A percentile compares a stretch with the other conserved stretches of the same genome.
These are phyloP conservation scores for Fistularia tabacaria DNA, from an alignment of 2,797 vertebrate genomes.

Conservation along the genomic window DNA sequence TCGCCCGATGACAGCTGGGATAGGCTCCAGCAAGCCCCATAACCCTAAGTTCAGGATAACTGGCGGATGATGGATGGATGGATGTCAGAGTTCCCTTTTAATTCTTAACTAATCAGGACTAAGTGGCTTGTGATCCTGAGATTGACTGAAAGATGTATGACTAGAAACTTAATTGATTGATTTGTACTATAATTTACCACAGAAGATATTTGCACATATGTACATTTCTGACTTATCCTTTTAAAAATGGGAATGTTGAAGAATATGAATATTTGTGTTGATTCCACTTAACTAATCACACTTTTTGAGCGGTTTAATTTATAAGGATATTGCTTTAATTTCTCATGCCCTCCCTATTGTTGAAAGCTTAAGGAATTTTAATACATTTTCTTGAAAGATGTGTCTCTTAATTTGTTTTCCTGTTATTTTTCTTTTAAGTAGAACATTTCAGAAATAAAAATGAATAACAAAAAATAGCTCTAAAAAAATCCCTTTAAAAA, in stretches of 20 bases:
- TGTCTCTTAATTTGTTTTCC: background rate
- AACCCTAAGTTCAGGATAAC: too few relatives aligned
- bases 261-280: constrained; percentile 49
- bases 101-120: background rate
- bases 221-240: constrained; percentile 50
- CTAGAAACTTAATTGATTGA: constrained; percentile 24
- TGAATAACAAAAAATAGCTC: too few relatives aligned
- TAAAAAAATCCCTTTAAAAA: too few relatives aligned
- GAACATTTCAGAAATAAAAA: too few relatives aligned
- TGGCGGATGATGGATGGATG: too few relatives aligned
- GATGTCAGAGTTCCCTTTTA: background rate
- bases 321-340: constrained; percentile 36
- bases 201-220: constrained; percentile 61
- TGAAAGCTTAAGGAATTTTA: constrained; percentile 45
- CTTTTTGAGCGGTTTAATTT: constrained; percentile 60
- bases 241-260: constrained; percentile 33
- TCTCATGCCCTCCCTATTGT: constrained; percentile 37
- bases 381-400: constrained; percentile 43
- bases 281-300: constrained; percentile 44
- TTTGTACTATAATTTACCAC: constrained; percentile 23
- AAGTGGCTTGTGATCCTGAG: too few relatives aligned
- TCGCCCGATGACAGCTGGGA: too few relatives aligned
- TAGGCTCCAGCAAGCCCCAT: too few relatives aligned
- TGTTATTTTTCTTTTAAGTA: background rate
- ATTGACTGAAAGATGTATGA: constrained; percentile 25